phyloP scores from a whole-genome alignment of 2,113 vertebrate genomes.

The Gymnorhina tibicen region DNA sequence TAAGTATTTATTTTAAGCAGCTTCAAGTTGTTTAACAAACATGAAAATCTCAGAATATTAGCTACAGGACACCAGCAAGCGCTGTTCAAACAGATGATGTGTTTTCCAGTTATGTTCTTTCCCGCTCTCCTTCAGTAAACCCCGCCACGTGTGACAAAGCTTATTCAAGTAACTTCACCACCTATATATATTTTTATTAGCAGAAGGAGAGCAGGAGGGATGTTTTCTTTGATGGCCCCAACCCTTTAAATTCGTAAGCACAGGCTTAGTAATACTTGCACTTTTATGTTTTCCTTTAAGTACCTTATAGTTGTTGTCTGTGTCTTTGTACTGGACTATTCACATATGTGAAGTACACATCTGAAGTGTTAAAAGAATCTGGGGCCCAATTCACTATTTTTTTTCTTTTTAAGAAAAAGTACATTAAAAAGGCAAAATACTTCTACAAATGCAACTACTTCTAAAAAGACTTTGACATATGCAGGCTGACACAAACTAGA shows the following conservation, averaged over 20 bases:
- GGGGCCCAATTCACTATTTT: not conserved
- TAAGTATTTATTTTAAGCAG: conserved; percentile 63
- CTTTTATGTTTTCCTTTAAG: not conserved
- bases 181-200: not conserved
- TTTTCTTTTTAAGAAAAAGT: not conserved
- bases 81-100: conserved; percentile 32
- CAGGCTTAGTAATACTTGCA: not conserved
- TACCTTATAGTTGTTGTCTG: not conserved
- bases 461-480: not conserved
- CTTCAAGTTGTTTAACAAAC: conserved; percentile 49
- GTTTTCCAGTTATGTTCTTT: conserved; percentile 34
- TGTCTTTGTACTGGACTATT: not conserved
- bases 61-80: conserved; percentile 59
- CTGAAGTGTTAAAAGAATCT: not conserved
- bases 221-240: not conserved
- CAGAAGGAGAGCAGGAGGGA: not conserved
- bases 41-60: conserved; percentile 49
- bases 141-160: not conserved
- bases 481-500: not conserved
- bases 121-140: not conserved
- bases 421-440: not conserved
- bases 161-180: conserved; percentile 49
- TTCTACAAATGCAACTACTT: not conserved
- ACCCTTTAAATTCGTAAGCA: not conserved
- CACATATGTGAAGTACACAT: not conserved